Evolutionary conservation across 2,888 invertebrate genomes (phyloP), one percentile per base, ranked within the genome.

Genomic region (Mamestra brassicae): DNA sequence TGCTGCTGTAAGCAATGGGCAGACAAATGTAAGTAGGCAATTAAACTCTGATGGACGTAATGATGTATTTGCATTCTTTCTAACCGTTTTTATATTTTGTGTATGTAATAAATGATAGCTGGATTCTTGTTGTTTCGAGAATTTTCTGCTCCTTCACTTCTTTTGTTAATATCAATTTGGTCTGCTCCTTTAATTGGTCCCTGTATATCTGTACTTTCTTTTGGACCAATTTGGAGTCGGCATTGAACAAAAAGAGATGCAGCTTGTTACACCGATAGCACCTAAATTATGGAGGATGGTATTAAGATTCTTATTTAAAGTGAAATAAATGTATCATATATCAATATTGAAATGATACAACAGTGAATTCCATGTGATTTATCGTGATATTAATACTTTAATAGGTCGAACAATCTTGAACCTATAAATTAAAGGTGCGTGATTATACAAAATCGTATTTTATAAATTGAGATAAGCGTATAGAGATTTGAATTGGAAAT

Each of bases 401-500:
- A 76, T 76, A 45, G 45, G 15, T 45, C 45, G 58, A 50, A 60
- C 63, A 57, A 17, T 69, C 15, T 79, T 74, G 58, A 74, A 66
- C 60, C 63, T 34, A 81, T 81, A 81, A 83, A 77, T 84, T 55
- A 61, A 34, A 60, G 10, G 4, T 17, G 15, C 57, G 70, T 76
- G 65, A 64, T 71, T 64, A 83, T 77, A 80, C 57, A 34, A 77
- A 71, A 64, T 78, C 69, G 60, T 77, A 69, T 69, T 85, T 82
- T 71, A 73, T 64, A 64, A 66, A 72, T 71, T 64, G 34, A 80
- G 62, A 75, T 80, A 80, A 77, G 65, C 50, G 58, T 57, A 63
- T 62, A 66, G 15, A 69, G 54, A 77, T 86, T 82, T 64, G 64
- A 87, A 83, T 77, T 80, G 74, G 76, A 80, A 79, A 80, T 80